phyloP scores from a whole-genome alignment of 2,113 vertebrate genomes.

The Equus quagga region DNA sequence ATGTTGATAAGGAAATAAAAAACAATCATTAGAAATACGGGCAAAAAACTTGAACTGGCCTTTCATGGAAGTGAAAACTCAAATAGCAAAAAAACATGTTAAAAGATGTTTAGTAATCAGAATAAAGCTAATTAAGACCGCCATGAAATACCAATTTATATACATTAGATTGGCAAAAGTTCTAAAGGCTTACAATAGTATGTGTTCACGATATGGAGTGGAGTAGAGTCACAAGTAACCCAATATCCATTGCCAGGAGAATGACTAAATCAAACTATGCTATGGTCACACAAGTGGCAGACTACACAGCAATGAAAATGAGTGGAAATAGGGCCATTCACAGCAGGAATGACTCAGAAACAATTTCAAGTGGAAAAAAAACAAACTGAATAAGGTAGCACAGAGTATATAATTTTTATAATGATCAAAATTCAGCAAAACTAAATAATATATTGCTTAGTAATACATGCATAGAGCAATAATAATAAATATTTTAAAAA shows the following conservation, averaged over 20 bases:
- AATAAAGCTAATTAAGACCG: background rate
- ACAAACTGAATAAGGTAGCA: background rate
- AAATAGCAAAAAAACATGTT: background rate
- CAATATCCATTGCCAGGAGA: background rate
- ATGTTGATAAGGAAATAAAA: background rate
- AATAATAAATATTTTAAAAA: background rate
- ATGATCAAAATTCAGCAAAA: background rate
- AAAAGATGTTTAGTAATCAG: conserved; percentile 22
- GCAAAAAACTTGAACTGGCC: background rate
- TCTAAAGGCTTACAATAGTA: background rate
- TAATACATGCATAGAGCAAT: background rate
- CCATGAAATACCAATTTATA: background rate
- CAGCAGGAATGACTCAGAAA: background rate
- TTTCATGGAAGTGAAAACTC: background rate
- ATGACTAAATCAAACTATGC: background rate
- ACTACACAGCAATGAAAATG: background rate
- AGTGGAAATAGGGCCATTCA: background rate
- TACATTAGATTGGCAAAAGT: background rate
- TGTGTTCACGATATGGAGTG: background rate
- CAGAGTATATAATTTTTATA: background rate
- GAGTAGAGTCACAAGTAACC: background rate
- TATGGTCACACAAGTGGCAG: background rate
- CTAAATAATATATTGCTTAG: background rate
- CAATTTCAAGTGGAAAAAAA: background rate
- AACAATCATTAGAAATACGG: background rate